Conservation (phyloP, 2,888 invertebrate genomes). For the Drosophila meridionalis region DNA sequence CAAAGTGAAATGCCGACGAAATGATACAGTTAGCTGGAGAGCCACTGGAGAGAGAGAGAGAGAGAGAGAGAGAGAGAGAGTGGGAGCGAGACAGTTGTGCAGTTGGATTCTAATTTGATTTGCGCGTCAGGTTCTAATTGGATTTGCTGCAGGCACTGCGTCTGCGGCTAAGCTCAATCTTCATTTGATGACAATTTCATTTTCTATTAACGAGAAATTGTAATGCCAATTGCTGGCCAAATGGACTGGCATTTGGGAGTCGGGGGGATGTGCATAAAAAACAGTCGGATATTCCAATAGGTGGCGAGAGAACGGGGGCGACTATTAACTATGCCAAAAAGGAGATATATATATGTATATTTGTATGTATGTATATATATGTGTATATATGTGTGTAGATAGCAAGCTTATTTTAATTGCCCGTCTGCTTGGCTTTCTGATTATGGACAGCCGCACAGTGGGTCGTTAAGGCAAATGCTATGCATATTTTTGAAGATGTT, state of each 20-base stretch:
- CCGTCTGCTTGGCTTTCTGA: constrained; percentile 32
- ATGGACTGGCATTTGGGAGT: background rate
- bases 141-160: constrained; percentile 59
- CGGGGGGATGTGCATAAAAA: constrained; percentile 62
- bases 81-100: constrained; percentile 6
- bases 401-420: constrained; percentile 77
- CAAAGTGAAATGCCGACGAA: constrained; percentile 46
- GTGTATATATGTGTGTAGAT: constrained; percentile 42
- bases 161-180: constrained; percentile 62
- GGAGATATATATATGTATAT: constrained; percentile 8
- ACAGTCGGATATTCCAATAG: constrained; percentile 26
- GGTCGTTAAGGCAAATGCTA: background rate
- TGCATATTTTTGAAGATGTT: too few relatives aligned
- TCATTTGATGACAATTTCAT: constrained; percentile 79
- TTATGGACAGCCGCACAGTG: constrained; percentile 32
- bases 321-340: constrained; percentile 31
- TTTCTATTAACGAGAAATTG: constrained; percentile 68
- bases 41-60: background rate
- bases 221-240: constrained; percentile 64
- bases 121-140: constrained; percentile 73
- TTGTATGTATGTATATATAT: constrained; percentile 10
- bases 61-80: background rate
- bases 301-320: constrained; percentile 6
- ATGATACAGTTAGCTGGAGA: constrained; percentile 17
- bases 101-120: constrained; percentile 70